Conservation (phyloP, 2,888 invertebrate species). For the Dryobota labecula region DNA sequence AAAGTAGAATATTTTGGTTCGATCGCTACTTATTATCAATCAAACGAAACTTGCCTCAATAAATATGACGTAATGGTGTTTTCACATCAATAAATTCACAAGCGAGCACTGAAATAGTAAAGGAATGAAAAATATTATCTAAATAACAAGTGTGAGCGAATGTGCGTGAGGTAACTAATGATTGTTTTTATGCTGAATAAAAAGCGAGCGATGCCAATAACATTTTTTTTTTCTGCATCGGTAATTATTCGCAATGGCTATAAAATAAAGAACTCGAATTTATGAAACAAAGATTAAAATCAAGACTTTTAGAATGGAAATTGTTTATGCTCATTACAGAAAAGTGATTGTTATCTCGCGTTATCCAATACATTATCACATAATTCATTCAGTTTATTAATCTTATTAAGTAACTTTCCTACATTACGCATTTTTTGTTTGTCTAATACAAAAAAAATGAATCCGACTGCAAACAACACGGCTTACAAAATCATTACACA, state of each 20-base stretch:
- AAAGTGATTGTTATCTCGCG: constrained; percentile 28
- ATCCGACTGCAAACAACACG: background rate
- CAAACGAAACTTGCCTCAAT: constrained; percentile 77
- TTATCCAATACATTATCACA: constrained; percentile 14
- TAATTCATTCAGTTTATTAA: background rate
- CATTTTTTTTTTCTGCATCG: constrained; percentile 5
- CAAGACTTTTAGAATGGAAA: constrained; percentile 18
- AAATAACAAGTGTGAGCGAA: constrained; percentile 38
- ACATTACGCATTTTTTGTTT: background rate
- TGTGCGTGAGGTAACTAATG: constrained; percentile 41
- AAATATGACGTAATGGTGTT: constrained; percentile 70
- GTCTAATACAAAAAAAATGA: background rate
- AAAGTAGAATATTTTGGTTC: constrained; percentile 60
- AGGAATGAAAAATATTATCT: constrained; percentile 83
- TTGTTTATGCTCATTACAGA: constrained; percentile 10
- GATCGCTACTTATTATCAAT: constrained; percentile 68
- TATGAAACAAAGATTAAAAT: constrained; percentile 26
- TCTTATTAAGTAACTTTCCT: constrained; percentile 13
- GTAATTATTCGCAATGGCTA: constrained; percentile 16
- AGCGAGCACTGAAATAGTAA: constrained; percentile 83
- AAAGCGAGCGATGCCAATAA: constrained; percentile 38
- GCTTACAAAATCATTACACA: background rate
- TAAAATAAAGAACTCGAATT: constrained; percentile 21
- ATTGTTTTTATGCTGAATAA: constrained; percentile 23
- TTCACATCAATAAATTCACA: constrained; percentile 78